Conservation (phyloP, 2,888 invertebrate species). For the Meta bourneti region DNA sequence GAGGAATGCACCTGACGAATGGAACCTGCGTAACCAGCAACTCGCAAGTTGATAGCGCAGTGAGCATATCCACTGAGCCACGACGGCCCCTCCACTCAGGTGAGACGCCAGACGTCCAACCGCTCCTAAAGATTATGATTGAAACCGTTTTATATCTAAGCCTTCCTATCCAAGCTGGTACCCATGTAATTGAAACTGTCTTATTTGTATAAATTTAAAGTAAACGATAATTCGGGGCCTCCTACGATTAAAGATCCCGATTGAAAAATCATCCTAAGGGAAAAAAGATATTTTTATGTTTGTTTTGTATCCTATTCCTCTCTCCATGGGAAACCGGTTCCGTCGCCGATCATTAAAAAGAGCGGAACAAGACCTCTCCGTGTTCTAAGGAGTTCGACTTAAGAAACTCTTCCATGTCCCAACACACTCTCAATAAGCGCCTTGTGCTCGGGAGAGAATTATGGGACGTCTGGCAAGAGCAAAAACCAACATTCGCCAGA, state of each 20-base stretch:
- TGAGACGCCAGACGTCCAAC: too few species aligned
- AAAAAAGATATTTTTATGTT: neutral
- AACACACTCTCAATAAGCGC: conserved; percentile 11
- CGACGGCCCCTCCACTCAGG: too few species aligned
- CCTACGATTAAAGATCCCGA: neutral
- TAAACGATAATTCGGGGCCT: neutral
- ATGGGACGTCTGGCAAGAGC: conserved; percentile 42
- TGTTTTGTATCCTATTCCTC: neutral
- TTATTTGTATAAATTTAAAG: neutral
- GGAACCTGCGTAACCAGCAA: too few species aligned
- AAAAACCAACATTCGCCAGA: conserved; percentile 54
- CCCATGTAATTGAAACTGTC: neutral
- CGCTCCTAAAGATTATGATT: too few species aligned
- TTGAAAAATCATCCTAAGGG: neutral
- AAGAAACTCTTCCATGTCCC: neutral
- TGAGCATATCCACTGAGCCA: too few species aligned
- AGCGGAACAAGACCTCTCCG: conserved; percentile 13
- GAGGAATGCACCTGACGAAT: too few species aligned
- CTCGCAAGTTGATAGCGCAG: too few species aligned
- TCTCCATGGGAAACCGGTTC: conserved; percentile 11
- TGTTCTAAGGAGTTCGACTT: neutral
- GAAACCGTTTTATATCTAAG: too few species aligned
- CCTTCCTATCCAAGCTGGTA: too few species aligned
- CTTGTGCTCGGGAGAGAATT: conserved; percentile 46
- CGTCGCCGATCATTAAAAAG: neutral